These are phyloP conservation scores for Thamnophis elegans DNA, from an alignment of 2,797 vertebrate genomes.

Conservation along the genomic window DNA sequence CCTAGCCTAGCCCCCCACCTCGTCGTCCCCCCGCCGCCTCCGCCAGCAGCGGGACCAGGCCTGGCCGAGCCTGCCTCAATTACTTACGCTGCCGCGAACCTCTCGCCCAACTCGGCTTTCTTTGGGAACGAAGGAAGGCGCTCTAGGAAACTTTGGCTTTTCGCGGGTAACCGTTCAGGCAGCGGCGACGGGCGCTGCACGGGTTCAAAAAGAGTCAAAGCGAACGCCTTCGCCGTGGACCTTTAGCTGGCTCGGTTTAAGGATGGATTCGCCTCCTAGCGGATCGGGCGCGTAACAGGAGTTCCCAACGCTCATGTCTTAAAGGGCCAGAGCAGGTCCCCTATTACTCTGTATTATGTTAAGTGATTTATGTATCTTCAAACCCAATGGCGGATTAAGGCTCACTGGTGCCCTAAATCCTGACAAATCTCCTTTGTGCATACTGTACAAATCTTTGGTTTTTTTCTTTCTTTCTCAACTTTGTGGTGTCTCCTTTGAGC, in stretches of 20 bases:
- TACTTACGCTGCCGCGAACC: background rate
- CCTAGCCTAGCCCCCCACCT: background rate
- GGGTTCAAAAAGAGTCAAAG: background rate
- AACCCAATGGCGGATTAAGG: background rate
- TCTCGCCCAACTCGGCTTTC: background rate
- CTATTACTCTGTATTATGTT: background rate
- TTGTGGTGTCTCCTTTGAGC: no score
- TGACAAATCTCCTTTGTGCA: no score
- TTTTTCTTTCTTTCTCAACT: no score
- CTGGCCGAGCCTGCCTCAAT: background rate
- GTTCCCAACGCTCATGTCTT: background rate
- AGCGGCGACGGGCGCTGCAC: background rate
- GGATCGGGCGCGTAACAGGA: background rate
- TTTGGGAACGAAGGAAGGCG: background rate
- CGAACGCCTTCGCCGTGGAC: background rate
- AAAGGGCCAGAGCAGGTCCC: background rate
- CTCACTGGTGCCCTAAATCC: no score
- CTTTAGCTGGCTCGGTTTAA: no score
- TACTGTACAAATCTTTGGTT: no score
- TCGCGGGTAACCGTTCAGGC: conserved; percentile 16
- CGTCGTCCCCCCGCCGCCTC: no score
- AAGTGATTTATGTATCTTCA: background rate
- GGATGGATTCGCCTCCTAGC: background rate
- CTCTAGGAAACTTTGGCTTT: background rate
- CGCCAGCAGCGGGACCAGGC: background rate